These are phyloP conservation scores for Drosophila erecta DNA, from an alignment of 1,140 invertebrate species.

Conservation along the genomic window DNA sequence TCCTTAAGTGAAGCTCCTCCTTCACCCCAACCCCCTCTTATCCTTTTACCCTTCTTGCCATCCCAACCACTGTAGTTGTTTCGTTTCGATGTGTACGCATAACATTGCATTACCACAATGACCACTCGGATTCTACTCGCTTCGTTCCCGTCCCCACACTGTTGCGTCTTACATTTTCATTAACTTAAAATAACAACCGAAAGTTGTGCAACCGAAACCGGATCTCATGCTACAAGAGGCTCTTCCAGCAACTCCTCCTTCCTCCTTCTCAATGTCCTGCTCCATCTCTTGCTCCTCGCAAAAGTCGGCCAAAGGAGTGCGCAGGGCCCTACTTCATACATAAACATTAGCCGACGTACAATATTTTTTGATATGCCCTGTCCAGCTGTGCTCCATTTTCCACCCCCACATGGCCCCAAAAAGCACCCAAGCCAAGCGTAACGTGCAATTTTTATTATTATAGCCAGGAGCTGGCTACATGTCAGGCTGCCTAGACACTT, in stretches of 20 bases:
- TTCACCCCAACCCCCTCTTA: no score
- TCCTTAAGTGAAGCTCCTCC: conserved; percentile 23
- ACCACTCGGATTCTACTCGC: conserved; percentile 35
- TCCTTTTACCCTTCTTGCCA: no score
- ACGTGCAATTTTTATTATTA: conserved; percentile 77
- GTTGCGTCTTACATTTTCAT: conserved; percentile 69
- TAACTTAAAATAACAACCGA: conserved; percentile 74
- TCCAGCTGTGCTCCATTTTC: conserved; percentile 56
- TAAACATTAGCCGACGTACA: conserved; percentile 68
- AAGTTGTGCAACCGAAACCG: conserved; percentile 57
- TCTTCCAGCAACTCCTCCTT: conserved; percentile 20
- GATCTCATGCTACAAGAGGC: conserved; percentile 24
- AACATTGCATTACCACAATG: conserved; percentile 49
- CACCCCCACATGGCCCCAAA: neutral
- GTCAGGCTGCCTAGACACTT: conserved; percentile 60
- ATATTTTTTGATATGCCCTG: conserved; percentile 75
- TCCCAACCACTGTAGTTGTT: conserved; percentile 2
- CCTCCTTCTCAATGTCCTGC: neutral
- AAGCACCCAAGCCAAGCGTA: conserved; percentile 46
- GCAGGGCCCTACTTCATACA: conserved; percentile 47
- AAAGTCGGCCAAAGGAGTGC: neutral
- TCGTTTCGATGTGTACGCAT: conserved; percentile 40
- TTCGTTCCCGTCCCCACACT: neutral
- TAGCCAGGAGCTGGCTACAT: conserved; percentile 57
- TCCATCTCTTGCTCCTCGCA: neutral